Percentiles rank a stretch among this genome's conserved stretches.
These are phyloP conservation scores for Festucalex cinctus DNA, from an alignment of 2,113 vertebrate species.

Conservation along the genomic window DNA sequence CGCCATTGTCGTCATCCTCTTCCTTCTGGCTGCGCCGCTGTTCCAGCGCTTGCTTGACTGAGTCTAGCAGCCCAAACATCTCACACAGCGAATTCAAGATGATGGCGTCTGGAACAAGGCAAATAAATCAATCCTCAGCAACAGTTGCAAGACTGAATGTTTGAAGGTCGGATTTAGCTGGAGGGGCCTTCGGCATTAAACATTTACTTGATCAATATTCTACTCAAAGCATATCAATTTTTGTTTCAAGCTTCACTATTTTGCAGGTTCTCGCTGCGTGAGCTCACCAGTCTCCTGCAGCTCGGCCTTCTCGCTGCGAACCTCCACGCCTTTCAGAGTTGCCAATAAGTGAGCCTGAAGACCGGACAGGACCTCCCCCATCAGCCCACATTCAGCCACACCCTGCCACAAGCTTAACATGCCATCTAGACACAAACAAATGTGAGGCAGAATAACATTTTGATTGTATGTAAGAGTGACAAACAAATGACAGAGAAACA, in stretches of 20 bases:
- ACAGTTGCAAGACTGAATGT: not conserved
- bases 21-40: slow-evolving; percentile 40
- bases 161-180: slow-evolving; percentile 18
- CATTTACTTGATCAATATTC: slow-evolving; percentile 12
- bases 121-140: slow-evolving; percentile 14
- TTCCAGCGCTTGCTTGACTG: slow-evolving; percentile 56
- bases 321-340: slow-evolving; percentile 81
- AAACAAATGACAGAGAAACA: not conserved
- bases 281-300: slow-evolving; percentile 85
- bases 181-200: not conserved
- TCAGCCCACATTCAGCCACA: slow-evolving; percentile 87
- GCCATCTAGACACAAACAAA: slow-evolving; percentile 71
- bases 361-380: slow-evolving; percentile 88
- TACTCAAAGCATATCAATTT: slow-evolving; percentile 3
- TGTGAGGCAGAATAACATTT: not conserved
- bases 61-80: slow-evolving; percentile 68
- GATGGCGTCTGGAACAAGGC: slow-evolving; percentile 49
- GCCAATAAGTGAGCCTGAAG: slow-evolving; percentile 88
- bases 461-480: not conserved
- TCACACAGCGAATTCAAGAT: slow-evolving; percentile 63
- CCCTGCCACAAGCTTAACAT: slow-evolving; percentile 88
- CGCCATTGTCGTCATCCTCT: slow-evolving; percentile 21
- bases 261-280: not conserved
- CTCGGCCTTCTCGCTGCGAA: slow-evolving; percentile 75
- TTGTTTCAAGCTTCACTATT: not conserved